These are phyloP conservation scores for Ctenosaura bakeri DNA, from an alignment of 2,797 vertebrate genomes.

Conservation along the genomic window DNA sequence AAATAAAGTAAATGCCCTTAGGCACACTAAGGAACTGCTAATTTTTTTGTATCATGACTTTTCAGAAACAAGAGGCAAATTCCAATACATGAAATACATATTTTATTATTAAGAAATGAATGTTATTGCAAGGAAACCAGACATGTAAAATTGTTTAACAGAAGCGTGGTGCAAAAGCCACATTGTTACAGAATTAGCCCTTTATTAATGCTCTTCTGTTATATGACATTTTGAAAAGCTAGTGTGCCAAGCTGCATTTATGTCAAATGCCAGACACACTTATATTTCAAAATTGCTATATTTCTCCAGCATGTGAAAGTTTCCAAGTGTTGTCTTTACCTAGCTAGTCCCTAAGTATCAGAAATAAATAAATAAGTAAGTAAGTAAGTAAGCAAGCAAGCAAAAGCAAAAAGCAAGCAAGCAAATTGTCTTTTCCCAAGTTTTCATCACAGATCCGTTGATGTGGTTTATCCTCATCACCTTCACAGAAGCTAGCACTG, in stretches of 20 bases:
- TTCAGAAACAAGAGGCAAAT: not conserved
- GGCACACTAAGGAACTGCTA: not conserved
- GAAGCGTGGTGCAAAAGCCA: not conserved
- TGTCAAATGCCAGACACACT: not conserved
- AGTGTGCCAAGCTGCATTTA: not conserved
- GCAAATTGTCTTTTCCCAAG: not conserved
- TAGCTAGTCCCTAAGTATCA: not conserved
- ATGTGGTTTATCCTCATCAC: not conserved
- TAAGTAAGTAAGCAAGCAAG: not conserved
- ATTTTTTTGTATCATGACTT: not conserved
- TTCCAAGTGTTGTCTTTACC: constrained; percentile 8
- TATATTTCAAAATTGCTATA: not conserved
- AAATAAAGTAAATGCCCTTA: not conserved
- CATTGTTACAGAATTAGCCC: not conserved
- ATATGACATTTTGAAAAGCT: not conserved
- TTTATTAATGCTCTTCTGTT: not conserved
- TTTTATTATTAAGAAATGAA: not conserved
- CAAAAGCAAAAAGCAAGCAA: not conserved
- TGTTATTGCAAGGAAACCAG: not conserved
- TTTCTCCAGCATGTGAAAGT: not conserved
- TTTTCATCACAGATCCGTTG: constrained; percentile 22
- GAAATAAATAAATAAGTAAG: constrained; percentile 24
- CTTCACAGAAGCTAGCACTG: not conserved
- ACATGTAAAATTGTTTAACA: not conserved
- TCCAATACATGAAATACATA: not conserved